Base-by-base conservation (phyloP, 2,113 vertebrate species). In the Hydrolagus affinis region DNA sequence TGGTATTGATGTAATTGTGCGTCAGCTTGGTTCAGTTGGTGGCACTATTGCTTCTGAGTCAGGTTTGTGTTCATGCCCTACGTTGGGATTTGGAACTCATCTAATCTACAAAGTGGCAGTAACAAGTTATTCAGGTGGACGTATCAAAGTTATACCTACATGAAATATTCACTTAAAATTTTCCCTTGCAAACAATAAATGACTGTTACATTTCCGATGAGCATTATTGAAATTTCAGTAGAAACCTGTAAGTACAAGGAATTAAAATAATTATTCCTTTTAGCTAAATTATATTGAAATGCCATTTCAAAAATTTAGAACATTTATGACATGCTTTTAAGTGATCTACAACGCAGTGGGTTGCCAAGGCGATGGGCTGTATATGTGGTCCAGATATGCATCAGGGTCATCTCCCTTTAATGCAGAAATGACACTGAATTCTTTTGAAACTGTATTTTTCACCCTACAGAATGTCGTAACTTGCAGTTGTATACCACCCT, bases 321-420 rank as follows among this genome's bases (percentile, higher is more conserved):
- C 44, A 44, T 44, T 44, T 44, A 44, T 44, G 44, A 44, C 44
- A 44, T 6, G 6, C 6, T 44, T 44, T 44, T 44, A 44, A 44
- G 3, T 60, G 19, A 83, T 60, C 77, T 30, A 62, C 76, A 66
- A 30, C 15, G 23, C 23, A 83, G 60, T 83, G 25, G 4, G 77
- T 83, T 83, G 77, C 60, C 77, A 66, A 64, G 23, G 60, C 30
- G 77, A 83, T 23, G 30, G 11, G 66, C 15, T 83, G 60, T 23
- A 83, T 30, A 66, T 66, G 77, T 15, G 17, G 30, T 15, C 77
- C 60, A 83, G 60, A 83, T 83, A 59, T 66, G 64, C 77, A 83
- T n/a, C n/a, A 44, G 44, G 44, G 44, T 44, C 44, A 44, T 21
- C 57, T 25, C 11, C 7, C 44, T 60, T n/a, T 62, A 14, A 78